These are phyloP conservation scores for Drosophila simulans DNA, from an alignment of 1,140 invertebrate species.

Conservation along the genomic window DNA sequence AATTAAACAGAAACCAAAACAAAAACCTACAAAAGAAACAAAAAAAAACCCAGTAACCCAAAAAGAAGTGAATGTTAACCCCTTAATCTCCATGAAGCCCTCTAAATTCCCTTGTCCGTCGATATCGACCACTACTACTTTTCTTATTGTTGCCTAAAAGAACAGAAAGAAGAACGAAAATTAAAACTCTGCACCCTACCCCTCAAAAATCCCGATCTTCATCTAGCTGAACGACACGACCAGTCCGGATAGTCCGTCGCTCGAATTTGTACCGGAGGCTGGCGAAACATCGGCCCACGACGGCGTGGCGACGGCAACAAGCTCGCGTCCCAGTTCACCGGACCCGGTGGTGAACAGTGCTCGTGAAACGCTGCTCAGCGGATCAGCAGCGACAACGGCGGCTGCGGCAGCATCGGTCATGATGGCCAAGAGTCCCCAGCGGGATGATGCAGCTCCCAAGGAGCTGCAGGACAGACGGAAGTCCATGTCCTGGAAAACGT, in stretches of 20 bases:
- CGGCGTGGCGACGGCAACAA: slow-evolving; percentile 8
- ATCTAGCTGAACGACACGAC: slow-evolving; percentile 82
- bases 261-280: slow-evolving; percentile 73
- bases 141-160: slow-evolving; percentile 34
- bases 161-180: slow-evolving; percentile 42
- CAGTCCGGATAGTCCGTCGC: slow-evolving; percentile 80
- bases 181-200: slow-evolving; percentile 45
- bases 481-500: slow-evolving; percentile 88
- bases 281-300: slow-evolving; percentile 13
- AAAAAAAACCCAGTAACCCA: slow-evolving; percentile 16
- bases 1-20: slow-evolving; percentile 31
- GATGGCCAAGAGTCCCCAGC: slow-evolving; percentile 70
- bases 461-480: slow-evolving; percentile 85
- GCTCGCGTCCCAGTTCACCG: slow-evolving; percentile 68
- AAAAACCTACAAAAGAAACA: slow-evolving; percentile 14
- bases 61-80: slow-evolving; percentile 35
- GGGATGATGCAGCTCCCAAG: slow-evolving; percentile 64
- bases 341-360: slow-evolving; percentile 58
- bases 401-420: slow-evolving; percentile 24
- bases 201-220: slow-evolving; percentile 50
- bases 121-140: slow-evolving; percentile 27
- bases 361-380: slow-evolving; percentile 48
- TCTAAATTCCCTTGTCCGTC: slow-evolving; percentile 7
- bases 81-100: slow-evolving; percentile 6
- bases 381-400: slow-evolving; percentile 37